A percentile compares a stretch with the other conserved stretches of the same genome.
These are phyloP conservation scores for Lasioglossum morio DNA, from an alignment of 2,888 invertebrate species.

Conservation along the genomic window DNA sequence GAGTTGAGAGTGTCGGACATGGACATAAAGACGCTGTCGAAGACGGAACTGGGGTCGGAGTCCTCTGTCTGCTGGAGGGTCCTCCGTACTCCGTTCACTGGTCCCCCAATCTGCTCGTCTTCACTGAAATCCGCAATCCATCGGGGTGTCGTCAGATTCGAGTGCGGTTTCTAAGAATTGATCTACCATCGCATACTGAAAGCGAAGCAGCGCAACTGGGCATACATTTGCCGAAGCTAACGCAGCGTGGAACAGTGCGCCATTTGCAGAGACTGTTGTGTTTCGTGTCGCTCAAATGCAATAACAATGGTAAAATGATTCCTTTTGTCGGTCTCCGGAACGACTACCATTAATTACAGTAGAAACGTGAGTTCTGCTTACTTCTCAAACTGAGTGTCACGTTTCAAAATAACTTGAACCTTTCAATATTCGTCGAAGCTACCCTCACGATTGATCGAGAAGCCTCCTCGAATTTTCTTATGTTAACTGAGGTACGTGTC, in stretches of 20 bases:
- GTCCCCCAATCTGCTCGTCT: slow-evolving; percentile 77
- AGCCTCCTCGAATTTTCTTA: too few relatives aligned
- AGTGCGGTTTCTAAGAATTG: slow-evolving; percentile 26
- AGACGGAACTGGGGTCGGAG: slow-evolving; percentile 82
- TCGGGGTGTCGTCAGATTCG: slow-evolving; percentile 48
- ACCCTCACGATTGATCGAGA: too few relatives aligned
- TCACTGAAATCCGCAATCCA: slow-evolving; percentile 80
- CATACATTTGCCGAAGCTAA: slow-evolving; percentile 25
- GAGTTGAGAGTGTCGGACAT: slow-evolving; percentile 84
- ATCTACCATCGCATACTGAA: slow-evolving; percentile 48
- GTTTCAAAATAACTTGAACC: too few relatives aligned
- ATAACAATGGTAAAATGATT: not conserved
- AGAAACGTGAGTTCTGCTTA: not conserved
- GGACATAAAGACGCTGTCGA: slow-evolving; percentile 84
- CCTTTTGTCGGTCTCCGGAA: not conserved
- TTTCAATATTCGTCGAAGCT: too few relatives aligned
- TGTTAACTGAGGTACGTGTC: too few relatives aligned
- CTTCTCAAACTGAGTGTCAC: too few relatives aligned
- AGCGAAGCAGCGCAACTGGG: slow-evolving; percentile 63
- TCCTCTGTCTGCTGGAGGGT: slow-evolving; percentile 80
- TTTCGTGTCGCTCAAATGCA: not conserved
- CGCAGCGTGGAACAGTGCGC: slow-evolving; percentile 14
- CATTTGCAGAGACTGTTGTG: not conserved
- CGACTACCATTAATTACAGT: not conserved
- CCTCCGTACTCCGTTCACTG: slow-evolving; percentile 76